A percentile compares a stretch with the other conserved stretches of the same genome.
These are phyloP conservation scores for Melozone crissalis DNA, from an alignment of 2,113 vertebrate genomes.

Conservation along the genomic window DNA sequence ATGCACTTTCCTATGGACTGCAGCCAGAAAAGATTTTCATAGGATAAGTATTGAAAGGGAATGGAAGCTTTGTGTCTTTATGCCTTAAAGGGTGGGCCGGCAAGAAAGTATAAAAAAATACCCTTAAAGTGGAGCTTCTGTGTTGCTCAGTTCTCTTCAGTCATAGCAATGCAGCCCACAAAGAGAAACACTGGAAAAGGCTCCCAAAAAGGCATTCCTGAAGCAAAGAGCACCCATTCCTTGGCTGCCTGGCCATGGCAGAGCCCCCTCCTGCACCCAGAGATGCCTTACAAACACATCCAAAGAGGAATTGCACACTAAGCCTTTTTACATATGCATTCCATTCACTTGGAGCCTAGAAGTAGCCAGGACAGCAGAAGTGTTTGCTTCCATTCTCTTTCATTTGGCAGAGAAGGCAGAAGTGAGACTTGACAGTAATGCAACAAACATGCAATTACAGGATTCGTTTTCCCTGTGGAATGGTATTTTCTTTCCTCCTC, in stretches of 20 bases:
- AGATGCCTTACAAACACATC: neutral
- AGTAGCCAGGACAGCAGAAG: neutral
- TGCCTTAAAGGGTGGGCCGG: neutral
- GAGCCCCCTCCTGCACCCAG: neutral
- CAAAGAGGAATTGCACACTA: neutral
- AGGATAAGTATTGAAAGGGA: neutral
- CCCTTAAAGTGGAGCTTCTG: neutral
- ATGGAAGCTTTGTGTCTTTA: neutral
- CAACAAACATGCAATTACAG: neutral
- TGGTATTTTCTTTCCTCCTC: neutral
- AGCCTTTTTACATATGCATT: neutral
- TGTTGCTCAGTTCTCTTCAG: neutral
- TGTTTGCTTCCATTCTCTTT: neutral
- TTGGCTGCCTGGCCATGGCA: neutral
- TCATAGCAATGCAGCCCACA: neutral
- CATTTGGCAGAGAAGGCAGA: neutral
- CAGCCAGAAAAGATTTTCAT: neutral
- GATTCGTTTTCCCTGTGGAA: neutral
- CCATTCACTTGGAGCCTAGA: neutral
- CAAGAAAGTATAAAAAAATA: neutral
- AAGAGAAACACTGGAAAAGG: neutral
- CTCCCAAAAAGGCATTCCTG: neutral
- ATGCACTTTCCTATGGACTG: neutral
- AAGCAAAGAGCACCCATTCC: no score
- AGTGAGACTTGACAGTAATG: neutral